phyloP scores from a whole-genome alignment of 2,797 vertebrate genomes.

The Cuculus canorus region DNA sequence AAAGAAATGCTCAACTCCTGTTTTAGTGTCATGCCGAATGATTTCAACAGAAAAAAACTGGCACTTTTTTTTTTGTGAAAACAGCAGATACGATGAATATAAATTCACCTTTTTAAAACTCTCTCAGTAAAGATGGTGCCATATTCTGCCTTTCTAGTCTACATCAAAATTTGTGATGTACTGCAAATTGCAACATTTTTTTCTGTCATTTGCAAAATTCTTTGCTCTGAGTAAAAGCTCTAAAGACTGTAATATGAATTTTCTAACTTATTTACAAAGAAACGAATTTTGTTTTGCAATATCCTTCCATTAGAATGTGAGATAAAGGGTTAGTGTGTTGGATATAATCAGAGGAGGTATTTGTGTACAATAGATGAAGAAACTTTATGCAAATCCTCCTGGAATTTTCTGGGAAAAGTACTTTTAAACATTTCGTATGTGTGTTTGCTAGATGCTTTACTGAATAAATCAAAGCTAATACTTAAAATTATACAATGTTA shows the following conservation, averaged over 20 bases:
- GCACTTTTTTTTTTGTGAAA: not conserved
- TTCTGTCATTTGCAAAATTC: slow-evolving; percentile 22
- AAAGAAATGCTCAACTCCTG: not conserved
- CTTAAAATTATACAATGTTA: not conserved
- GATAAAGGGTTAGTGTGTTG: slow-evolving; percentile 16
- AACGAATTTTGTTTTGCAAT: slow-evolving; percentile 30
- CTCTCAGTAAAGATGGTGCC: not conserved
- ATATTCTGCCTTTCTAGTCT: slow-evolving; percentile 7
- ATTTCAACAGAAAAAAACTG: not conserved
- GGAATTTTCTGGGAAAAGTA: not conserved
- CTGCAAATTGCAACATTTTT: slow-evolving; percentile 3
- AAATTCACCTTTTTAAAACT: slow-evolving; percentile 34
- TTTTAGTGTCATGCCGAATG: slow-evolving; percentile 7
- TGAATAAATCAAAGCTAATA: not conserved
- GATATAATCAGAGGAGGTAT: slow-evolving; percentile 15
- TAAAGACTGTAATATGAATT: not conserved
- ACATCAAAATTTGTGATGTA: not conserved
- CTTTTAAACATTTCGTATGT: not conserved
- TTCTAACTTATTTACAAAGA: slow-evolving; percentile 38
- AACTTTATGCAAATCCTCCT: slow-evolving; percentile 17
- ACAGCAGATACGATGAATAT: slow-evolving; percentile 8
- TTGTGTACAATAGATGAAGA: slow-evolving; percentile 1
- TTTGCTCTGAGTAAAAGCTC: not conserved
- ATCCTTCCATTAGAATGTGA: slow-evolving; percentile 16
- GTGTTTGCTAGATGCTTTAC: not conserved